Evolutionary conservation across 1,140 invertebrate genomes (phyloP).

Genomic region (Scaptodrosophila lebanonensis): DNA sequence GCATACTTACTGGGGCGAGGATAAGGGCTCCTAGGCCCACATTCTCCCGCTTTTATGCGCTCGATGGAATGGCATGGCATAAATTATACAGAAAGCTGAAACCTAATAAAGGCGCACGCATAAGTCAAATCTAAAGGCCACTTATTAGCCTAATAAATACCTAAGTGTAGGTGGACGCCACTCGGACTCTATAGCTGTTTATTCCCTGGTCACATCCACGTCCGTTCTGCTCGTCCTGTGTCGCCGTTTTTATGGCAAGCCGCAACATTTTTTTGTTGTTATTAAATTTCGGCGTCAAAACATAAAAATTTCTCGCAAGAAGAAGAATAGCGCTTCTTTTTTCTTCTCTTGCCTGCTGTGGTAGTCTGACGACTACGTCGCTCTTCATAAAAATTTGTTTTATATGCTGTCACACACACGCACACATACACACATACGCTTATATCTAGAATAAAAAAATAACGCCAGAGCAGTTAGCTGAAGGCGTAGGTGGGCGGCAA

Average conservation of each 20-base stretch:
- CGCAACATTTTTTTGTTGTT: slow-evolving; percentile 38
- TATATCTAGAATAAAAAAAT: no score
- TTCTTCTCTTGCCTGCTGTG: slow-evolving; percentile 5
- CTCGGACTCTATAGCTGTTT: slow-evolving; percentile 9
- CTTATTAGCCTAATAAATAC: slow-evolving; percentile 71
- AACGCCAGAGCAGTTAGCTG: background rate
- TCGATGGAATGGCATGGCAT: slow-evolving; percentile 39
- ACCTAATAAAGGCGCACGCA: slow-evolving; percentile 32
- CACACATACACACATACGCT: no score
- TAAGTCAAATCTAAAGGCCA: slow-evolving; percentile 70
- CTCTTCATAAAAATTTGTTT: slow-evolving; percentile 71
- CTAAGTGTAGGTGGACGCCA: slow-evolving; percentile 20
- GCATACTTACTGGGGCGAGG: slow-evolving; percentile 27
- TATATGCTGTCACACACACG: slow-evolving; percentile 49
- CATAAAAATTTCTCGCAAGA: slow-evolving; percentile 11
- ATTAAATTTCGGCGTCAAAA: slow-evolving; percentile 52
- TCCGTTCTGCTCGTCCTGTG: background rate
- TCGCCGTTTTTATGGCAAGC: slow-evolving; percentile 6
- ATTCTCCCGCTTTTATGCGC: slow-evolving; percentile 46
- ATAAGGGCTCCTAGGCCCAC: background rate
- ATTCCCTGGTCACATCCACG: slow-evolving; percentile 28
- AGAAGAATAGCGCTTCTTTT: slow-evolving; percentile 1
- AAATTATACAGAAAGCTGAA: slow-evolving; percentile 52
- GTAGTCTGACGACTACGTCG: slow-evolving; percentile 22
- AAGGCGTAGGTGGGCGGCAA: background rate